These are phyloP conservation scores for Mantis religiosa DNA, from an alignment of 2,888 invertebrate species.

Conservation along the genomic window DNA sequence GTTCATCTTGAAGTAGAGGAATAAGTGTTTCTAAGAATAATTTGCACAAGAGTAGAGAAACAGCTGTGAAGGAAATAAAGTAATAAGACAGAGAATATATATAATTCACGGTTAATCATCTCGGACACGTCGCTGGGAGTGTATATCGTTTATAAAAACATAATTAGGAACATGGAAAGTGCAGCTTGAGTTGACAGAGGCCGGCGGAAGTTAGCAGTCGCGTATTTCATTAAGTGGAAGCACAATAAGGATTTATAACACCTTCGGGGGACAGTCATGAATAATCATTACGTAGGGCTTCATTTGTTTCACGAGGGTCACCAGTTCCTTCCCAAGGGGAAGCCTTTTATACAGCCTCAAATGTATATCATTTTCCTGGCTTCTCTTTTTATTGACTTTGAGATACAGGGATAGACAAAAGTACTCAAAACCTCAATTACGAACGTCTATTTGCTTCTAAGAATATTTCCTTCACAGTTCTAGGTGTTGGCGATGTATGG, in stretches of 20 bases:
- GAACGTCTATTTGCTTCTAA: too few relatives aligned
- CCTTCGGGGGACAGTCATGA: not conserved
- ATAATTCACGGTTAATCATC: too few relatives aligned
- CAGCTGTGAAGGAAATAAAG: too few relatives aligned
- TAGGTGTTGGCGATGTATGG: too few relatives aligned
- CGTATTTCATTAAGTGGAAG: not conserved
- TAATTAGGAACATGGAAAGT: not conserved
- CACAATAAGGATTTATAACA: not conserved
- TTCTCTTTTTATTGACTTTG: not conserved
- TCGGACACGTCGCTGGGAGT: too few relatives aligned
- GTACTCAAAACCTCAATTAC: too few relatives aligned
- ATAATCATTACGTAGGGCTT: not conserved
- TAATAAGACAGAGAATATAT: too few relatives aligned
- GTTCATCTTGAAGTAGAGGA: too few relatives aligned
- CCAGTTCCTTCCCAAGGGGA: not conserved
- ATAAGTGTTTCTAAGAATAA: too few relatives aligned
- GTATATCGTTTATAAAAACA: not conserved
- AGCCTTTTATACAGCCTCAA: not conserved
- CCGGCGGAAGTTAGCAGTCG: not conserved
- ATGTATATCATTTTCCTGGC: not conserved
- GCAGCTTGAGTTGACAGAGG: not conserved
- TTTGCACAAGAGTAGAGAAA: too few relatives aligned
- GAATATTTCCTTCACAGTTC: too few relatives aligned
- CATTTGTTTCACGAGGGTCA: not conserved
- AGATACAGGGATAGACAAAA: too few relatives aligned